Conservation (phyloP, 2,888 invertebrate genomes). For the Fragum whitleyi region DNA sequence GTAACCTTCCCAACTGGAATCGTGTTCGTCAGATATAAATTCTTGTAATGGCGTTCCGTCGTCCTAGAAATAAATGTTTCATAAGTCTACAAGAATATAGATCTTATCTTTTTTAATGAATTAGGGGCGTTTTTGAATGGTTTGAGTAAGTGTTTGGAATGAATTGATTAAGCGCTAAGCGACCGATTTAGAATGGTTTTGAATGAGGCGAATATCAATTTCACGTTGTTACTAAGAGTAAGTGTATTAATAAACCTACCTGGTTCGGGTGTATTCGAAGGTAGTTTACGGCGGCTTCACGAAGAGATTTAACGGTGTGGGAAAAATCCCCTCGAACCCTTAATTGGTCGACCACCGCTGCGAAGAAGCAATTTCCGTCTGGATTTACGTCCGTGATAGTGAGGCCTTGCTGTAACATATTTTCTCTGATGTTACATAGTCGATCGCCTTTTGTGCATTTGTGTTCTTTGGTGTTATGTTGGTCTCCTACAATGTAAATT, state of each 20-base stretch:
- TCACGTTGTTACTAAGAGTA: too few species aligned
- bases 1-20: constrained; percentile 46
- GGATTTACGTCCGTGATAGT: constrained; percentile 51
- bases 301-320: constrained; percentile 37
- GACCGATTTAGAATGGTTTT: too few species aligned
- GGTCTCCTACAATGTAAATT: too few species aligned
- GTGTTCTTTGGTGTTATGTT: too few species aligned
- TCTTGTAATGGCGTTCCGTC: constrained; percentile 52
- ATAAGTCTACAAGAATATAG: neutral
- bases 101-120: too few species aligned
- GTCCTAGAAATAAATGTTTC: constrained; percentile 38
- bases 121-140: too few species aligned
- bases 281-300: constrained; percentile 47
- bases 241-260: constrained; percentile 14
- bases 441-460: neutral
- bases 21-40: constrained; percentile 41
- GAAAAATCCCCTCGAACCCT: constrained; percentile 44
- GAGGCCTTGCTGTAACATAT: constrained; percentile 20
- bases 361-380: constrained; percentile 63
- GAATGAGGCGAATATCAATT: too few species aligned
- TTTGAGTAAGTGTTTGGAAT: too few species aligned
- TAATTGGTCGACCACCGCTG: constrained; percentile 59
- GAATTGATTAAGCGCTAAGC: too few species aligned
- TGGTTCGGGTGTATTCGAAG: constrained; percentile 42
- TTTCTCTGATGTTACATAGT: constrained; percentile 15